phyloP scores from a whole-genome alignment of 2,113 vertebrate species.

The Thamnaconus septentrionalis region DNA sequence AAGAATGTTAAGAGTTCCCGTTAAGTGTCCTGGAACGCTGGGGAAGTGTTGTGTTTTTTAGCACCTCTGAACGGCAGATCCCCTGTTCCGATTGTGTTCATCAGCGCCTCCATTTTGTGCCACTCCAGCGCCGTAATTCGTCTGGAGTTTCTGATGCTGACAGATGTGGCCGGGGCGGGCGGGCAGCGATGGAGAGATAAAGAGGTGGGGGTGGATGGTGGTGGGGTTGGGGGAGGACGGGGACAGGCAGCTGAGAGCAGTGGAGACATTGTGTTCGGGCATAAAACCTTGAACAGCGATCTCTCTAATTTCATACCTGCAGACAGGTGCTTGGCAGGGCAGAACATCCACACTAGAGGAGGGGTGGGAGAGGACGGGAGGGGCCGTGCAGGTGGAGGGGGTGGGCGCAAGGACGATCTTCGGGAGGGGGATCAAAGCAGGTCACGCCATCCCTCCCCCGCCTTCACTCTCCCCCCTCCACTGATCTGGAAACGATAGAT shows the following conservation, averaged over 20 bases:
- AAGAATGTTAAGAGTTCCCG: not conserved
- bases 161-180: constrained; percentile 28
- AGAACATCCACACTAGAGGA: constrained; percentile 29
- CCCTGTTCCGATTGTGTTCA: constrained; percentile 62
- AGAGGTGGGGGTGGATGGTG: not conserved
- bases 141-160: constrained; percentile 53
- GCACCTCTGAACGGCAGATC: constrained; percentile 42
- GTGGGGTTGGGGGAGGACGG: not conserved
- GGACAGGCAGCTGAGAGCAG: constrained; percentile 40
- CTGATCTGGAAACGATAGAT: constrained; percentile 74
- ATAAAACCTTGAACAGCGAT: constrained; percentile 32
- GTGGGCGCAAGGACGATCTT: constrained; percentile 56
- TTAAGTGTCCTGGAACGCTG: not conserved
- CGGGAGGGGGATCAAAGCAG: constrained; percentile 67
- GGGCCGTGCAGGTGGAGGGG: not conserved
- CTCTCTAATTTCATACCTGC: constrained; percentile 71
- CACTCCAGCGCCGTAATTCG: constrained; percentile 54
- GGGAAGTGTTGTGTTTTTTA: not conserved
- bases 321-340: constrained; percentile 76
- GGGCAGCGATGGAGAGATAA: constrained; percentile 44
- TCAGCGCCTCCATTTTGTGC: constrained; percentile 53
- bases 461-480: constrained; percentile 34
- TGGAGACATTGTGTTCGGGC: constrained; percentile 36
- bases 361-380: constrained; percentile 30
- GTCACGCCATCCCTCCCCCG: constrained; percentile 45